Conservation (phyloP, 2,797 vertebrate species). For the Staurois parvus region DNA sequence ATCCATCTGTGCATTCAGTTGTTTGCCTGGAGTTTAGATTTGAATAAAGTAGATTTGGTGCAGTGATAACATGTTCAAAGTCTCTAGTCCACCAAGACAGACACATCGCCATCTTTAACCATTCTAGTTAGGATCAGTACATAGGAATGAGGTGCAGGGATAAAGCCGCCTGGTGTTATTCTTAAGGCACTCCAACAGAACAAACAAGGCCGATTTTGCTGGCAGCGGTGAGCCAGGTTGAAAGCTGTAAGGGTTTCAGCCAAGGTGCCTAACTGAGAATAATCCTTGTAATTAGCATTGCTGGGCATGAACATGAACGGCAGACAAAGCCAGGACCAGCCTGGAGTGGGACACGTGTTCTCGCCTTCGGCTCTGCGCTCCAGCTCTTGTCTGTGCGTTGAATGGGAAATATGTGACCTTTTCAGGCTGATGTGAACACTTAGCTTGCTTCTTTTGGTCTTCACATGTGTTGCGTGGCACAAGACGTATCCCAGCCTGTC, state of each 20-base stretch:
- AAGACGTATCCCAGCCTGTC: conserved; percentile 38
- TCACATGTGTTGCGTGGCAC: conserved; percentile 1
- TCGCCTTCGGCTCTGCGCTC: background rate
- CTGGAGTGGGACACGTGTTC: conserved; percentile 8
- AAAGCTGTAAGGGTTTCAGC: background rate
- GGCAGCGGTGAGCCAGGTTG: background rate
- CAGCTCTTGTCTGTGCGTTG: background rate
- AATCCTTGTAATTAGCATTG: conserved; percentile 25
- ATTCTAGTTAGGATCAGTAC: too few species aligned
- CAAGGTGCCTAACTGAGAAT: conserved; percentile 22
- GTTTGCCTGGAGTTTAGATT: too few species aligned
- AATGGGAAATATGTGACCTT: conserved; percentile 35
- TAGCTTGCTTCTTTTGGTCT: background rate
- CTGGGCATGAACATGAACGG: background rate
- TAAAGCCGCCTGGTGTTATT: too few species aligned
- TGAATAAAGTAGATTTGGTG: too few species aligned
- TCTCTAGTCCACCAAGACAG: too few species aligned
- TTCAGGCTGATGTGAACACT: conserved; percentile 23
- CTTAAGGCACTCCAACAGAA: background rate
- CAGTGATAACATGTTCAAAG: too few species aligned
- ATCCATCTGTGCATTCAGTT: too few species aligned
- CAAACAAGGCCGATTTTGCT: background rate
- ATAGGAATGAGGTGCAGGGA: too few species aligned
- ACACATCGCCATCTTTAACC: too few species aligned
- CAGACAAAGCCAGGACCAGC: conserved; percentile 9